Conservation (phyloP, 1,140 invertebrate species). For the Drosophila ambigua region DNA sequence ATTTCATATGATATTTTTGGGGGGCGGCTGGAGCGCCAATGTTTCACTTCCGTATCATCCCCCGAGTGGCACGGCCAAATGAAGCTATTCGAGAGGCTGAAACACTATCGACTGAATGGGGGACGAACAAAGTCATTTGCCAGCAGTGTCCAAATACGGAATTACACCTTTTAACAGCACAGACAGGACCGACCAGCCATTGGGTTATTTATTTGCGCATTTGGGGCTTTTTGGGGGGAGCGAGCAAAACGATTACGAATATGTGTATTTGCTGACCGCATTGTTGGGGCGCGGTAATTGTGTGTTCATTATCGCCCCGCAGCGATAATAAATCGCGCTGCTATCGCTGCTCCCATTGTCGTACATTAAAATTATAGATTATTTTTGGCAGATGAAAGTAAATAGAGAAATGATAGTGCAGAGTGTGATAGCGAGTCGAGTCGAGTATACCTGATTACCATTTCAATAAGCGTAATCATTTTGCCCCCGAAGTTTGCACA, state of each 20-base stretch:
- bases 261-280: constrained; percentile 54
- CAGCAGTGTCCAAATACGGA: too few species aligned
- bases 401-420: constrained; percentile 19
- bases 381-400: constrained; percentile 48
- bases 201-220: constrained; percentile 29
- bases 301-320: constrained; percentile 63
- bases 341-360: constrained; percentile 54
- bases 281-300: constrained; percentile 58
- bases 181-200: neutral
- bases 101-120: too few species aligned
- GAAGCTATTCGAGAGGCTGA: too few species aligned
- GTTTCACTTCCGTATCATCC: too few species aligned
- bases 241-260: constrained; percentile 39
- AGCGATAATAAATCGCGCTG: constrained; percentile 56
- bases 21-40: constrained; percentile 35
- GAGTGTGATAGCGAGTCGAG: neutral
- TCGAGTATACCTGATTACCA: constrained; percentile 6
- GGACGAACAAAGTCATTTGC: too few species aligned
- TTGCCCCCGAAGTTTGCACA: too few species aligned
- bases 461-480: constrained; percentile 27
- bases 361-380: constrained; percentile 69
- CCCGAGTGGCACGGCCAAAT: neutral
- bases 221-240: neutral
- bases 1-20: constrained; percentile 55
- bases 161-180: too few species aligned